Evolutionary conservation across 2,113 vertebrate species (phyloP).

Genomic region (Phaethornis superciliosus): DNA sequence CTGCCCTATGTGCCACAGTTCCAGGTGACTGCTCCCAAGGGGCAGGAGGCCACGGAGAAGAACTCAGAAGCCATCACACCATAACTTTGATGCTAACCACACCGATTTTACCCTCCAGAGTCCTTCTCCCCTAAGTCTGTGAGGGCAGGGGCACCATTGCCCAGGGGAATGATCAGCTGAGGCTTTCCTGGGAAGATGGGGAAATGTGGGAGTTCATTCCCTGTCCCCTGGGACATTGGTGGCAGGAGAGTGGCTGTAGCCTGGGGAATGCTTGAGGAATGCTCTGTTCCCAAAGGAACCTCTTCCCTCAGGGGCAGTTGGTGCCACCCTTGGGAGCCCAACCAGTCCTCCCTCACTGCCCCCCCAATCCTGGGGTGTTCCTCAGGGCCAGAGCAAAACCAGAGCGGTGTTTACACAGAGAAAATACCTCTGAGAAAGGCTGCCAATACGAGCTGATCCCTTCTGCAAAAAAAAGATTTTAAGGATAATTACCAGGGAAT

Average conservation of each 20-base stretch:
- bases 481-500: not conserved
- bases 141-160: rapidly evolving
- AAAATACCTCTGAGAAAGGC: not conserved
- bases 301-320: rapidly evolving
- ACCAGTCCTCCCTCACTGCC: not conserved
- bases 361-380: not conserved
- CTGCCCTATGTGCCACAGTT: slow-evolving; percentile 90
- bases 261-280: too few species aligned
- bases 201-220: not conserved
- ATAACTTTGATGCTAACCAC: not conserved
- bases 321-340: not conserved
- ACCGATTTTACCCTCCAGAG: too few species aligned
- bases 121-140: not conserved
- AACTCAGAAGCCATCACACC: slow-evolving; percentile 10
- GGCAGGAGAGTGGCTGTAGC: too few species aligned
- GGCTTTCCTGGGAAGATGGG: not conserved
- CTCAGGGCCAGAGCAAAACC: too few species aligned
- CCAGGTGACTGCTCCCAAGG: slow-evolving; percentile 69
- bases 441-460: not conserved
- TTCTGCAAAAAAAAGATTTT: not conserved
- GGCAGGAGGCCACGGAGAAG: slow-evolving; percentile 56
- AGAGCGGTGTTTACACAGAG: too few species aligned
- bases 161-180: not conserved
- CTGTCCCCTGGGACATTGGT: not conserved
- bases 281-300: too few species aligned